These are phyloP conservation scores for Diaprepes abbreviatus DNA, from an alignment of 2,888 invertebrate species.

Conservation along the genomic window DNA sequence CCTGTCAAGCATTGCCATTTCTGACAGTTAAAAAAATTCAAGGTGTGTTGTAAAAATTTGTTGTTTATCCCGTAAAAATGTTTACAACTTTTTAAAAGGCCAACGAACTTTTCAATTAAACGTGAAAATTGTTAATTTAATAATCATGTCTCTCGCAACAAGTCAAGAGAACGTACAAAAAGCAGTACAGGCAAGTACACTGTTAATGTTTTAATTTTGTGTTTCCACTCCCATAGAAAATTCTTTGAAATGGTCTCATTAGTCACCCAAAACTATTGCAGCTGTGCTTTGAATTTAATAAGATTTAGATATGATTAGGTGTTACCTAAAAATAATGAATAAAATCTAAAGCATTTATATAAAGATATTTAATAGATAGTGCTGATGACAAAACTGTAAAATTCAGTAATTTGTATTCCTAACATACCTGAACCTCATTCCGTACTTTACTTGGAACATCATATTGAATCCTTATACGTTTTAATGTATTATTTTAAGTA, in stretches of 20 bases:
- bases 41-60: conserved; percentile 25
- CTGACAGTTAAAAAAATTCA: conserved; percentile 17
- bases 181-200: conserved; percentile 34
- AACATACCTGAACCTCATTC: not conserved
- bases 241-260: conserved; percentile 29
- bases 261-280: conserved; percentile 12
- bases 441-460: not conserved
- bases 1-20: not conserved
- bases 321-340: not conserved
- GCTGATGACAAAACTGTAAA: not conserved
- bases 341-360: too few relatives aligned
- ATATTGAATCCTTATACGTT: too few relatives aligned
- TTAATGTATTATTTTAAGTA: too few relatives aligned
- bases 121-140: not conserved
- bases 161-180: conserved; percentile 39
- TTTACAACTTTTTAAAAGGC: conserved; percentile 14
- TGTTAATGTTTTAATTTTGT: not conserved
- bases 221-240: conserved; percentile 38
- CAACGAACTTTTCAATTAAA: conserved; percentile 3
- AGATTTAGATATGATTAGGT: not conserved
- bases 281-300: not conserved
- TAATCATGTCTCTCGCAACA: conserved; percentile 37
- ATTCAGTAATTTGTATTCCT: not conserved
- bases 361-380: too few relatives aligned
- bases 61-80: conserved; percentile 25